Evolutionary conservation across 2,888 invertebrate species (phyloP), one percentile per base, ranked within the genome.

Genomic region (Sceliomorpha sp.): DNA sequence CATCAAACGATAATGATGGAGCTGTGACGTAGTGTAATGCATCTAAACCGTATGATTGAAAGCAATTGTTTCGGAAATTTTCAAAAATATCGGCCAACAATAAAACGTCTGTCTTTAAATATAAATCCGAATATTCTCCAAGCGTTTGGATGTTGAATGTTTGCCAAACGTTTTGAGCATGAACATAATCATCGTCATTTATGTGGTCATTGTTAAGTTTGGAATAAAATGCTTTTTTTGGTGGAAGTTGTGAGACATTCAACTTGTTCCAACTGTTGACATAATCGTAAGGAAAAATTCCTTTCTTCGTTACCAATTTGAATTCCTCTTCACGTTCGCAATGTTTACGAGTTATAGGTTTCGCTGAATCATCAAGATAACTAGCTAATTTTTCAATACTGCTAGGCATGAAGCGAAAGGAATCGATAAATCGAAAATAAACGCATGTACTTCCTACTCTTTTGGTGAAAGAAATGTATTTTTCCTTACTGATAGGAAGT

Each of bases 21-120:
- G n/a, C n/a, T n/a, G n/a, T n/a, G n/a, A n/a, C n/a, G n/a, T n/a
- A n/a, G n/a, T n/a, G n/a, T n/a, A n/a, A n/a, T n/a, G n/a, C n/a
- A n/a, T n/a, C n/a, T n/a, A n/a, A n/a, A n/a, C n/a, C n/a, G n/a
- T n/a, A n/a, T n/a, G n/a, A n/a, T n/a, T n/a, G n/a, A n/a, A 20
- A 85, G 10, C 53, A 59, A n/a, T 15, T 50, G 10, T 27, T 26
- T 14, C 69, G 13, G 9, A 63, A 69, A 37, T 51, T 58, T 63
- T 58, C 62, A 34, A 62, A 69, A 3, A 63, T 24, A 17, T 67
- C 56, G 1, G 51, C 45, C 8, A 51, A 20, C 5, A 59, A 15
- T 1, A 60, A 17, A 1, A 55, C 26, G 10, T 39, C n/a, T 24
- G 26, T 40, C 7, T 12, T 40, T 26, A 40, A 12, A 12, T 40